These are phyloP conservation scores for Nasonovia ribisnigri DNA, from an alignment of 2,888 invertebrate species.

Conservation along the genomic window DNA sequence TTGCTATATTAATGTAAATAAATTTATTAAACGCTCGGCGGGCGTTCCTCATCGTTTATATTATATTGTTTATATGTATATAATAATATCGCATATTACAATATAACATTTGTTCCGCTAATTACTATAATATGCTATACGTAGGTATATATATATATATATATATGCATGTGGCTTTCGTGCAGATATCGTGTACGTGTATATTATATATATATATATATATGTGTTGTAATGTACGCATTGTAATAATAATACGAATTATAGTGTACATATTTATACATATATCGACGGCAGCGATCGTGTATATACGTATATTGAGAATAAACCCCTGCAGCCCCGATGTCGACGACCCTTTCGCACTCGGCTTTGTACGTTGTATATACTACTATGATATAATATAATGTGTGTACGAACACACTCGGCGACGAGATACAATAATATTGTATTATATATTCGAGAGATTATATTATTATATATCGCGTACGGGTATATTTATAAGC, in stretches of 20 bases:
- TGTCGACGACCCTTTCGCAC: slow-evolving; percentile 9
- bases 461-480: background rate
- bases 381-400: background rate
- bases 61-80: too few relatives aligned
- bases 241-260: slow-evolving; percentile 5
- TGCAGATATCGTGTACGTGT: background rate
- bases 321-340: background rate
- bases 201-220: too few relatives aligned
- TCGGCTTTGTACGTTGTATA: background rate
- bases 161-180: background rate
- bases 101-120: background rate
- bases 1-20: slow-evolving; percentile 19
- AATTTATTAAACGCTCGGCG: slow-evolving; percentile 11
- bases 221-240: background rate
- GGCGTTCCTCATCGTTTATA: background rate
- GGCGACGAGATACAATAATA: background rate
- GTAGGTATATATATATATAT: background rate
- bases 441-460: background rate
- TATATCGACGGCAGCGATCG: background rate
- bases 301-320: background rate
- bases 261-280: background rate
- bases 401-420: background rate
- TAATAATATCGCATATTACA: background rate
- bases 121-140: background rate
- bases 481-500: too few relatives aligned